Percentiles rank a stretch among this genome's conserved stretches.
phyloP scores from a whole-genome alignment of 2,888 invertebrate genomes.

The Lissocephala sabroskyi region DNA sequence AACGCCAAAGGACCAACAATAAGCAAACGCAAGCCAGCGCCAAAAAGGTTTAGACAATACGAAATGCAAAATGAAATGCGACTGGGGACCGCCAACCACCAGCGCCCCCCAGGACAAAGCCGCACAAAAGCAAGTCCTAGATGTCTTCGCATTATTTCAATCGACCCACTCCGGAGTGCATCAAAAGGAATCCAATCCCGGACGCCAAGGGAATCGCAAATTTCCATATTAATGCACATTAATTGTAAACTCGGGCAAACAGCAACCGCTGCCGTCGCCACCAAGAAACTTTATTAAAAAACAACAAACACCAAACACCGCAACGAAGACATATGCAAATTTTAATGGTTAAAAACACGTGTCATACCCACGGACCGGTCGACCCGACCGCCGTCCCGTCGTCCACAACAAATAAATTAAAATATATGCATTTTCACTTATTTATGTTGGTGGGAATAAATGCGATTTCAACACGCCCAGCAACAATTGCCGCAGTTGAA shows the following conservation, averaged over 20 bases:
- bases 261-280: no score
- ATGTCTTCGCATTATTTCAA: no score
- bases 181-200: no score
- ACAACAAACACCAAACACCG: slow-evolving; percentile 3
- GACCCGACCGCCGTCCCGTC: slow-evolving; percentile 9
- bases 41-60: slow-evolving; percentile 28
- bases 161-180: no score
- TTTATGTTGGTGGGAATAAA: slow-evolving; percentile 50
- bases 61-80: slow-evolving; percentile 19
- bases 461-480: slow-evolving; percentile 35
- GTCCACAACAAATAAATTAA: slow-evolving; percentile 46
- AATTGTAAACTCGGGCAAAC: slow-evolving; percentile 32
- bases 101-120: no score
- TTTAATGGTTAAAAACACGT: slow-evolving; percentile 44
- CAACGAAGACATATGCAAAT: slow-evolving; percentile 42
- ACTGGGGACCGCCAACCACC: no score
- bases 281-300: no score
- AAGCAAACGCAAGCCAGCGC: slow-evolving; percentile 1
- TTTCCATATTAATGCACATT: slow-evolving; percentile 35
- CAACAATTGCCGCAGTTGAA: slow-evolving; percentile 20
- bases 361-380: slow-evolving; percentile 20
- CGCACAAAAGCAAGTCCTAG: no score
- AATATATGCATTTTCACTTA: slow-evolving; percentile 51
- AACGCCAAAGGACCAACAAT: slow-evolving; percentile 1
- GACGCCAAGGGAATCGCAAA: no score